Conservation (phyloP, 2,113 vertebrate genomes). For the Cyanoramphus novaezelandiae region DNA sequence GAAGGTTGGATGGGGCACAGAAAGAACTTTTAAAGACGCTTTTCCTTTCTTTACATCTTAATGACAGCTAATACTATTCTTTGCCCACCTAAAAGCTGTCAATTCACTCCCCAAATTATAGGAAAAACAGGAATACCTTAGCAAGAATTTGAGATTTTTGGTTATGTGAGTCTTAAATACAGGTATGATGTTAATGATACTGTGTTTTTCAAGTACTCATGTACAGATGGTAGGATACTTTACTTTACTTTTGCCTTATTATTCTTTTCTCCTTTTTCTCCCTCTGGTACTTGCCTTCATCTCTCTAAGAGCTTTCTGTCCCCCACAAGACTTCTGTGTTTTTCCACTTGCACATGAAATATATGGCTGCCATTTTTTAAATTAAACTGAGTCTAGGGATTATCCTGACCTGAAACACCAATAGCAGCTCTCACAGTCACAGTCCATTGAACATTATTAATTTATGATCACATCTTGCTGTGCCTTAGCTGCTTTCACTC, state of each 20-base stretch:
- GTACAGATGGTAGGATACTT: background rate
- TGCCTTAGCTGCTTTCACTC: background rate
- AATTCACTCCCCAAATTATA: background rate
- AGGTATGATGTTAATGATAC: background rate
- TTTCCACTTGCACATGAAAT: conserved; percentile 34
- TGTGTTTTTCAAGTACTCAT: background rate
- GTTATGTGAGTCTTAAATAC: background rate
- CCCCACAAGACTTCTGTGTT: background rate
- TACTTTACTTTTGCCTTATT: background rate
- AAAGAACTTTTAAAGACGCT: background rate
- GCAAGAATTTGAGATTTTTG: background rate
- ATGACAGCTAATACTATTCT: background rate
- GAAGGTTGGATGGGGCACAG: rapidly evolving
- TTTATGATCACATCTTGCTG: conserved; percentile 59
- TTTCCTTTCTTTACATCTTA: background rate
- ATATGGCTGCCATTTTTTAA: conserved; percentile 45
- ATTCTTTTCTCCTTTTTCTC: background rate
- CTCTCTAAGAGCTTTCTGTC: background rate
- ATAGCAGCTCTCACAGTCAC: conserved; percentile 45
- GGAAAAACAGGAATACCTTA: background rate
- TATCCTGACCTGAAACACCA: conserved; percentile 57
- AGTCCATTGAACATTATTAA: conserved; percentile 61
- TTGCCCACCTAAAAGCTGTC: background rate
- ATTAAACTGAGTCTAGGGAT: conserved; percentile 10
- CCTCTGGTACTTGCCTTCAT: background rate